Evolutionary conservation across 2,797 vertebrate genomes (phyloP), one percentile per base, ranked within the genome.

Genomic region (Scolopax rusticola): DNA sequence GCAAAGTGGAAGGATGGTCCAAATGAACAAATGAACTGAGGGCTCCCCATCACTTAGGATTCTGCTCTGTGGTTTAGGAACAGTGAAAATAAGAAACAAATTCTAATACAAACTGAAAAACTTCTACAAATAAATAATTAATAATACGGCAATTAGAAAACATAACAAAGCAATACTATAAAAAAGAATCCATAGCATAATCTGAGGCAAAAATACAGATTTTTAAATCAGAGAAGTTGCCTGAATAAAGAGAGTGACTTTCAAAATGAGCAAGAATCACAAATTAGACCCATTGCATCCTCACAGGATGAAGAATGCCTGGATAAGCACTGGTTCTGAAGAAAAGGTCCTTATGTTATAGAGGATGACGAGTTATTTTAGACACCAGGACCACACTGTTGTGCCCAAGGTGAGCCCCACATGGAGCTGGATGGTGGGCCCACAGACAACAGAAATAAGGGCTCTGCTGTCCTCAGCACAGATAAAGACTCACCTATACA

Each of bases 351-450:
- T 70, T 47, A 15, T 1, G 0, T 63, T 20, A 51, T 1, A 89
- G 9, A 43, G 11, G 13, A 45, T 12, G 33, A 47, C 6, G 45
- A 41, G 25, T 32, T 47, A 57, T 17, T 47, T n/a, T 4, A 57
- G 77, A 59, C 53, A 25, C 20, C 2, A 0, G 41, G 9, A 40
- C 3, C 28, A 43, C 23, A 12, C n/a, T 28, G 3, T 15, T 0
- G 2, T 18, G 30, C 67, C 3, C 5, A 61, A 45, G n/a, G 32
- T 15, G 9, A 84, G 32, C 33, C 32, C 48, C 33, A 11, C 15
- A 3, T 0, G 0, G 54, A 30, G 36, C 56, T 36, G 43, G 24
- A 40, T 3, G 16, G 36, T 25, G 43, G 75, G 30, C 40, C 30
- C 30, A 12, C 9, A 40, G 45, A 36, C 33, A 56, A 15, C 30